Evolutionary conservation across 2,888 invertebrate species (phyloP).

Genomic region (Stenichneumon culpator): DNA sequence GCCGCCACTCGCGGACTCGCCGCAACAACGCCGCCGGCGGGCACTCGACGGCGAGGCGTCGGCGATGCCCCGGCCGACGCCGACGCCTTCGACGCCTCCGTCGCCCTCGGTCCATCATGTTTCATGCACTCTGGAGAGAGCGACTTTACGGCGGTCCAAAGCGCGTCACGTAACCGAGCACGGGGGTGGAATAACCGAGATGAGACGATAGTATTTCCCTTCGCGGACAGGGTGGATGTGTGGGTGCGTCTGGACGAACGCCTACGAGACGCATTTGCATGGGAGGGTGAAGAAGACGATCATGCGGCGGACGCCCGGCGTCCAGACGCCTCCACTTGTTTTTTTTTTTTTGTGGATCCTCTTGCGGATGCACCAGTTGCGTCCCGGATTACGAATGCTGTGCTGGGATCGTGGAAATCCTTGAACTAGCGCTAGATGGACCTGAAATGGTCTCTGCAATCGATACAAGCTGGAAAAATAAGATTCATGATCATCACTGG

Average conservation of each 20-base stretch:
- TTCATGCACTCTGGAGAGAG: not conserved
- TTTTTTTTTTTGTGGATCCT: not conserved
- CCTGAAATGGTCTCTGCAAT: not conserved
- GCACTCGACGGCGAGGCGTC: constrained; percentile 52
- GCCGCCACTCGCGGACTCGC: constrained; percentile 36
- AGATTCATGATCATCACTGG: not conserved
- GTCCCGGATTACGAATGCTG: not conserved
- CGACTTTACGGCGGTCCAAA: not conserved
- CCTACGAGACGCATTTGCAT: not conserved
- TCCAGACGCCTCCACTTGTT: not conserved
- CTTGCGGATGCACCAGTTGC: not conserved
- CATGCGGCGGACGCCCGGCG: not conserved
- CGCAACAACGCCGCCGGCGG: constrained; percentile 29
- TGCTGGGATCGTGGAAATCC: not conserved
- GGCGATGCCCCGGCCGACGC: constrained; percentile 79
- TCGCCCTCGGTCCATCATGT: constrained; percentile 35
- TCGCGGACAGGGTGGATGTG: not conserved
- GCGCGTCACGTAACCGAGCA: not conserved
- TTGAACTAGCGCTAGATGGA: not conserved
- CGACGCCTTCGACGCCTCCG: constrained; percentile 79
- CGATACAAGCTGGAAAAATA: not conserved
- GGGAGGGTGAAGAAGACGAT: not conserved
- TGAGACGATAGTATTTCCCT: not conserved
- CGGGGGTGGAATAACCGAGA: not conserved
- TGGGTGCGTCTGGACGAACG: not conserved